A percentile compares a stretch with the other conserved stretches of the same genome.
phyloP scores from a whole-genome alignment of 2,888 invertebrate species.

The Cheilosia soror region DNA sequence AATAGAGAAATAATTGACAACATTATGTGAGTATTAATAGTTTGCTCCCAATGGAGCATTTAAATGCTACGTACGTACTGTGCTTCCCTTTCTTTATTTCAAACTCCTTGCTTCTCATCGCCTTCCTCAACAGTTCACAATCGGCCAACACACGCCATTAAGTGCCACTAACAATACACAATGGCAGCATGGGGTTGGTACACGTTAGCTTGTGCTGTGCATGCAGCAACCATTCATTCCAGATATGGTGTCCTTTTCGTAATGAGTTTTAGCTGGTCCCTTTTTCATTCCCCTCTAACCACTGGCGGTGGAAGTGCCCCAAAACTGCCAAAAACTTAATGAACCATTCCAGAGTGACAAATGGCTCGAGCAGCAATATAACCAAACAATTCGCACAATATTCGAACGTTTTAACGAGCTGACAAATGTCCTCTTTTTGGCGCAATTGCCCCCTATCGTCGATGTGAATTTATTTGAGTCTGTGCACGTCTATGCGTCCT shows the following conservation, averaged over 20 bases:
- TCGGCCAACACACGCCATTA: conserved; percentile 22
- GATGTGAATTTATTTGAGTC: conserved; percentile 4
- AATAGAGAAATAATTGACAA: conserved; percentile 64
- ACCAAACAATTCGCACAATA: conserved; percentile 74
- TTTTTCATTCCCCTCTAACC: conserved; percentile 20
- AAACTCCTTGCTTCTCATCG: background rate
- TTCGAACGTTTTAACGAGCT: conserved; percentile 74
- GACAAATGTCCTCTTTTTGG: conserved; percentile 70
- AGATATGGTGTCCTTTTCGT: conserved; percentile 62
- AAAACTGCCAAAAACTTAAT: conserved; percentile 75
- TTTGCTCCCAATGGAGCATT: conserved; percentile 34
- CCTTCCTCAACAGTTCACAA: background rate
- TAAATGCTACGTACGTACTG: conserved; percentile 34
- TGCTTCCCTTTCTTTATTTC: conserved; percentile 8
- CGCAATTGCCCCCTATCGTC: conserved; percentile 46
- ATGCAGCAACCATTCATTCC: conserved; percentile 65
- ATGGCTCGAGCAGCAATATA: conserved; percentile 72
- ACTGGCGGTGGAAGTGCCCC: conserved; percentile 53
- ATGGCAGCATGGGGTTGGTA: conserved; percentile 14
- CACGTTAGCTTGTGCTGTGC: conserved; percentile 15
- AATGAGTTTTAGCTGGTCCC: conserved; percentile 63
- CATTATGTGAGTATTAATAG: conserved; percentile 39
- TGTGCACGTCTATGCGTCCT: conserved; percentile 31
- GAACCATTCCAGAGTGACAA: conserved; percentile 74
- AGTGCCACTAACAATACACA: conserved; percentile 45